Percentiles rank a stretch among this genome's conserved stretches.
These are phyloP conservation scores for Argyresthia albistria DNA, from an alignment of 2,888 invertebrate species.

Conservation along the genomic window DNA sequence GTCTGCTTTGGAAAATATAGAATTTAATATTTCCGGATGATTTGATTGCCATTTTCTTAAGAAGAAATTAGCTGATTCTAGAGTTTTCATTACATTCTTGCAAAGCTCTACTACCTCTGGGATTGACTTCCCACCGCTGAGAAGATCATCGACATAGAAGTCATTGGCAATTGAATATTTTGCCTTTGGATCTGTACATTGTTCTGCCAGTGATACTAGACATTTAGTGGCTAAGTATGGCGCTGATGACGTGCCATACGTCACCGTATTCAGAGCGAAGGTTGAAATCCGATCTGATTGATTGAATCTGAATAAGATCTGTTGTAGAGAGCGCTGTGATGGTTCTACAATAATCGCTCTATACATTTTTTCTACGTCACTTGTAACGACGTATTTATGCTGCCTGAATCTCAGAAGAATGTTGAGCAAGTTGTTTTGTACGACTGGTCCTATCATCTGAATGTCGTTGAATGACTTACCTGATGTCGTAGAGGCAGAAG, in stretches of 20 bases:
- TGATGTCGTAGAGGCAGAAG: slow-evolving; percentile 8
- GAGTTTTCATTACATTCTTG: too few species aligned
- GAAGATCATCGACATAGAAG: too few species aligned
- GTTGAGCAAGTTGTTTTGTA: slow-evolving; percentile 12
- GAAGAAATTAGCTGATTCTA: too few species aligned
- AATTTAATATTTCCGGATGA: too few species aligned
- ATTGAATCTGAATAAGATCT: slow-evolving; percentile 15
- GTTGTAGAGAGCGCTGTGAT: slow-evolving; percentile 9
- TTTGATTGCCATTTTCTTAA: too few species aligned
- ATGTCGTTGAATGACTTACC: slow-evolving; percentile 12
- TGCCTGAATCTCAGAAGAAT: not conserved
- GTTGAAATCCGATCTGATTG: slow-evolving; percentile 8
- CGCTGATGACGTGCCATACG: slow-evolving; percentile 16
- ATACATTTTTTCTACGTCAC: slow-evolving; percentile 6
- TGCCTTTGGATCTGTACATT: not conserved
- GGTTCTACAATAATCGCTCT: not conserved
- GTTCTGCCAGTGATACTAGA: not conserved
- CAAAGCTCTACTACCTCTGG: too few species aligned
- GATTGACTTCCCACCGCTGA: too few species aligned
- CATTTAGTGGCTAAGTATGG: slow-evolving; percentile 3
- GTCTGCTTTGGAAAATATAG: too few species aligned
- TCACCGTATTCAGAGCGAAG: slow-evolving; percentile 13
- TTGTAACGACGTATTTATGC: slow-evolving; percentile 3
- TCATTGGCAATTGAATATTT: too few species aligned
- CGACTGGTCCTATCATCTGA: slow-evolving; percentile 10